Evolutionary conservation across 2,113 vertebrate genomes (phyloP), one percentile per base, ranked within the genome.

Genomic region (Nothoprocta perdicaria): DNA sequence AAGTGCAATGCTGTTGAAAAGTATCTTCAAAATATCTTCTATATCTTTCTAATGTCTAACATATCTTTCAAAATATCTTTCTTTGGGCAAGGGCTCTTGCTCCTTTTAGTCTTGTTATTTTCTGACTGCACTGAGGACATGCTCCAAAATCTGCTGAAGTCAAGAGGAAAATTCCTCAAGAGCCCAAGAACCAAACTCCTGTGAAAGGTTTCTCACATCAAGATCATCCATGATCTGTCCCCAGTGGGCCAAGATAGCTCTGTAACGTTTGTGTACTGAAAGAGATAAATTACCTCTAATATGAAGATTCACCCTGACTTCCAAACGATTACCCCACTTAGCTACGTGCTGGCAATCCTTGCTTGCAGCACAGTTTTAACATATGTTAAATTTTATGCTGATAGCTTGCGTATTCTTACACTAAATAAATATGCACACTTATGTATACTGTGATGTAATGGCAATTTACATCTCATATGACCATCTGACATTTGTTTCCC

Each of bases 401-500:
- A 31, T 91, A 53, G 48, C 80, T 92, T 89, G 58, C 50, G 52
- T 91, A 58, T 72, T 67, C 63, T 73, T 46, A 73, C 48, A 50
- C 41, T 63, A 86, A 72, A 91, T 86, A 73, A 80, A 95, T 67
- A 78, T 41, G 31, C 75, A 85, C 72, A 12, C 74, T 86, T 88
- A 35, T 61, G 67, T 79, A 81, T 60, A 46, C 41, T 69, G 75
- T 69, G 83, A 72, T 48, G 63, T 82, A 91, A 90, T 1, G 14
- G 63, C 62, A 62, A 71, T 69, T 73, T 79, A 41, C 23, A 24
- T 92, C 48, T 88, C 74, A 4, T 58, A 33, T 45, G 81, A 85
- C 80, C 71, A 58, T 80, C 67, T 92, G 76, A 94, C 53, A 46
- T 45, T 86, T 86, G 45, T 23, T 92, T 95, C 85, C 92, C 13